phyloP scores from a whole-genome alignment of 2,888 invertebrate genomes.

The Dynastes hyllus region DNA sequence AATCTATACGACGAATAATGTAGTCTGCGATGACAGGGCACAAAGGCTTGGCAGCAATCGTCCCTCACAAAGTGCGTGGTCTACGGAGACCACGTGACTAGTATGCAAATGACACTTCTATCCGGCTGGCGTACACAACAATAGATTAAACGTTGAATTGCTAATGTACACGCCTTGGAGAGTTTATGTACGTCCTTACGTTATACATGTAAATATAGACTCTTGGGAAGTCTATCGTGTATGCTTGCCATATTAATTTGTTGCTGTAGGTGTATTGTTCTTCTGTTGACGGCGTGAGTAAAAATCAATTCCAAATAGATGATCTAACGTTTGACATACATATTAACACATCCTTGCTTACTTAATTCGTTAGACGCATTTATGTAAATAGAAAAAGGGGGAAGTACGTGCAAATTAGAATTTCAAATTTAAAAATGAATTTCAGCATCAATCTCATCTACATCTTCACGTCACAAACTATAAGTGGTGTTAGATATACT shows the following conservation, averaged over 20 bases:
- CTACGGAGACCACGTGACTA: constrained; percentile 59
- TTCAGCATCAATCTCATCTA: too few relatives aligned
- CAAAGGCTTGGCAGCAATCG: constrained; percentile 53
- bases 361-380: too few relatives aligned
- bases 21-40: constrained; percentile 54
- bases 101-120: constrained; percentile 58
- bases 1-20: constrained; percentile 23
- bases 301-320: constrained; percentile 13
- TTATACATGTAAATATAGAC: constrained; percentile 47
- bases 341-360: too few relatives aligned
- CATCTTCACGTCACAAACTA: too few relatives aligned
- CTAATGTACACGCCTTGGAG: constrained; percentile 54
- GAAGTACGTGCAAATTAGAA: too few relatives aligned
- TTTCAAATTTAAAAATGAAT: too few relatives aligned
- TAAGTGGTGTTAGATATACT: too few relatives aligned
- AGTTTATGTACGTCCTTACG: constrained; percentile 51
- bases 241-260: constrained; percentile 41
- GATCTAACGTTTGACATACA: constrained; percentile 18
- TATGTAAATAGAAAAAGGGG: too few relatives aligned
- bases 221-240: constrained; percentile 46
- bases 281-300: background rate
- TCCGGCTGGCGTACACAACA: constrained; percentile 56
- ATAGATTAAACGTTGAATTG: constrained; percentile 58
- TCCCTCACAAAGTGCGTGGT: constrained; percentile 57
- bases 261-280: constrained; percentile 40